A percentile compares a stretch with the other conserved stretches of the same genome.
Evolutionary conservation across 2,797 vertebrate species (phyloP).

Genomic region (Adelosebastes latens): DNA sequence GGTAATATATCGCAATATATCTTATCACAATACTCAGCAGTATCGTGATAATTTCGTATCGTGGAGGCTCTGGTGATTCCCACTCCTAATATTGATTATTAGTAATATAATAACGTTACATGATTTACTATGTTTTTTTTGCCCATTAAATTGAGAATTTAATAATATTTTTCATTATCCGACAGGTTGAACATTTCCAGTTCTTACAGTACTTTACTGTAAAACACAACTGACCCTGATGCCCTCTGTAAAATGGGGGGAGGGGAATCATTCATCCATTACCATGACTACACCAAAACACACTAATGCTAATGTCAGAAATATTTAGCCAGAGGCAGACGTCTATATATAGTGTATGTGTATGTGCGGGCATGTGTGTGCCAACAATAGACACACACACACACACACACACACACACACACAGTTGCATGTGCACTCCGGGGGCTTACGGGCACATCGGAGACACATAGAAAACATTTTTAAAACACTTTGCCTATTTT

Average conservation of each 20-base stretch:
- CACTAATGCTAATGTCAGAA: constrained; percentile 11
- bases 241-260: not conserved
- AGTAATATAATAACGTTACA: not conserved
- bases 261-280: not conserved
- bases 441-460: not conserved
- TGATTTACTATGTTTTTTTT: not conserved
- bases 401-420: constrained; percentile 3
- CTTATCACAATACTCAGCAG: too few relatives aligned
- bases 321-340: constrained; percentile 31
- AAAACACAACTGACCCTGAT: not conserved
- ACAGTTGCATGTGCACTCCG: not conserved
- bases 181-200: not conserved
- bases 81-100: not conserved
- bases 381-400: not conserved
- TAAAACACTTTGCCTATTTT: constrained; percentile 36
- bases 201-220: not conserved
- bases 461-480: constrained; percentile 16
- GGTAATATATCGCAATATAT: too few relatives aligned
- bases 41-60: too few relatives aligned
- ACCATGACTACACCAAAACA: constrained; percentile 34
- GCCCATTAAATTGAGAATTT: not conserved
- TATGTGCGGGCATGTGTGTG: not conserved
- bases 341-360: not conserved
- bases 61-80: too few relatives aligned
- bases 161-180: not conserved